phyloP scores from a whole-genome alignment of 1,140 invertebrate species.

The Chrysomallon squamiferum region DNA sequence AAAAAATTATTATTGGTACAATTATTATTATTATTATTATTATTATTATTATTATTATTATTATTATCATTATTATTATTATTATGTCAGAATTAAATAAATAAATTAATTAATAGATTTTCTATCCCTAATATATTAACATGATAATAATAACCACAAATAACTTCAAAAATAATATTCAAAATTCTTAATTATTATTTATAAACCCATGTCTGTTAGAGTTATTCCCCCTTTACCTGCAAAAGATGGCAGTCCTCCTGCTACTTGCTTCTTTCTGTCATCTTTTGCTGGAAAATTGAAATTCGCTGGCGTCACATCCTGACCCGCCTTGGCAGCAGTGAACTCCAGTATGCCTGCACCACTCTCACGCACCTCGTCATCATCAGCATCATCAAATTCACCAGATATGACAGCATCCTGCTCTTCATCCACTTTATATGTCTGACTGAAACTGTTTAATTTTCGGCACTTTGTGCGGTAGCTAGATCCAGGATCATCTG shows the following conservation, averaged over 20 bases:
- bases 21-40: too few species aligned
- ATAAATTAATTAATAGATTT: too few species aligned
- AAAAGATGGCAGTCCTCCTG: slow-evolving; percentile 64
- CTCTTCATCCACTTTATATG: neutral
- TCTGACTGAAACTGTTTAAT: neutral
- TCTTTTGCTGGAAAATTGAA: slow-evolving; percentile 72
- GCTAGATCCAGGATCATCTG: slow-evolving; percentile 17
- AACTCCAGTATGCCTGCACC: slow-evolving; percentile 76
- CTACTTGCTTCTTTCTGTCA: slow-evolving; percentile 54
- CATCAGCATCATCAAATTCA: slow-evolving; percentile 25
- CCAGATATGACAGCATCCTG: neutral
- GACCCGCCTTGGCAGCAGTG: slow-evolving; percentile 85
- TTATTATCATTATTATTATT: too few species aligned
- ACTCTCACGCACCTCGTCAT: slow-evolving; percentile 59
- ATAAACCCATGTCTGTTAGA: too few species aligned
- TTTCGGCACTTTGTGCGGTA: slow-evolving; percentile 6
- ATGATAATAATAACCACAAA: too few species aligned
- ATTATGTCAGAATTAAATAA: too few species aligned
- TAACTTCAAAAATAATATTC: too few species aligned
- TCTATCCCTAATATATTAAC: too few species aligned
- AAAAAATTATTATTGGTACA: too few species aligned
- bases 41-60: too few species aligned
- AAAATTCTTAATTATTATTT: too few species aligned
- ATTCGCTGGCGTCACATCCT: slow-evolving; percentile 79
- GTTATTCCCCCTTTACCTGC: slow-evolving; percentile 53